Base-by-base conservation (phyloP, 2,888 invertebrate species). In the Exephanes ischioxanthus region DNA sequence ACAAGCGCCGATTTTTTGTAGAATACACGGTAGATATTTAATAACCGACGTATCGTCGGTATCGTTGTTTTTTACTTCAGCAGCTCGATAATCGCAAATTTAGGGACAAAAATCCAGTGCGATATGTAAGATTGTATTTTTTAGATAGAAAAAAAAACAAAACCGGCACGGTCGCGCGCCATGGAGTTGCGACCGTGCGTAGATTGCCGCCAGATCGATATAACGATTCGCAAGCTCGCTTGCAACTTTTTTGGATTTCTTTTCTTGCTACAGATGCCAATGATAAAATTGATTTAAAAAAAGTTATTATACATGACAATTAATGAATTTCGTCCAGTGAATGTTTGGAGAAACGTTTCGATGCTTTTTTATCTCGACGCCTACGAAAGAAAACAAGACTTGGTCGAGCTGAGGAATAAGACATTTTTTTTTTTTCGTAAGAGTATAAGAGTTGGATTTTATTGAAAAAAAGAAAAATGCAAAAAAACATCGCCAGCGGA, bases 301-400 rank as follows among this genome's bases (percentile, higher is more conserved):
- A 55, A 58, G 16, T 14, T 22, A 30, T 19, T 68, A 58, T 22
- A 22, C 26, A 22, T 19, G 55, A 71, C 16, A 83, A 78, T 26
- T 66, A 26, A 71, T 22, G 30, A 78, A 82, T 89, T 89, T 90
- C 88, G 90, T 90, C 90, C 90, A 90, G 77, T 89, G 88, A 88
- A 53, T 55, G 79, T 79, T 84, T 88, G 86, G 88, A 87, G 33
- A 26, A 76, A 68, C 66, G 67, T 55, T 80, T 72, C 41, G 72
- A 83, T 72, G 85, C 85, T 84, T 80, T 83, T 48, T 80, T 55
- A 22, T 11, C 22, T 70, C 79, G 33, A 68, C 26, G 37, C 41
- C 68, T n/a, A 58, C 41, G 68, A 11, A 41, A 41, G 45, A 58
- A 14, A 19, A 58, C 9, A 72, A 16, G 5, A 51, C 37, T 33